Evolutionary conservation across 2,888 invertebrate species (phyloP), one percentile per base, ranked within the genome.

Genomic region (Noctua janthe): DNA sequence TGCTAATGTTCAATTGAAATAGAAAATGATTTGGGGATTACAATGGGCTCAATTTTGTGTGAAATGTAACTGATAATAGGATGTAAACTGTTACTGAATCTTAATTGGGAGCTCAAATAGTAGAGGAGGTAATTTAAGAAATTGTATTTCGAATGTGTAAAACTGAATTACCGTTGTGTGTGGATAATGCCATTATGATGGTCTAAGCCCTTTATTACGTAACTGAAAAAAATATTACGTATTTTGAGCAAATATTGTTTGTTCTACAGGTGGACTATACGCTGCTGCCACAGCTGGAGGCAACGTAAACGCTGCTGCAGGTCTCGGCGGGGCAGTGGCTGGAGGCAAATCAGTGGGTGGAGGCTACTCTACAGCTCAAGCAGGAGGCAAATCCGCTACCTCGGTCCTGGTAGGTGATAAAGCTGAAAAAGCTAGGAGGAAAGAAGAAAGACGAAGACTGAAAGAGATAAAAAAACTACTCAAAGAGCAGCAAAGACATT

Each of bases 221-320:
- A 13, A 75, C 1, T 1, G 1, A 51, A 43, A 43, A 20, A 0
- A 43, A 29, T n/a, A 29, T 51, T 20, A 11, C 0, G 11, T 35
- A 47, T 10, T 23, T n/a, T 23, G 20, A 23, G 8, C 0, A 76
- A 10, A 62, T 75, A 17, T 85, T 56, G 66, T 59, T 71, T 72
- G 35, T 78, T 73, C 80, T 81, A 81, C 87, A 94, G 98, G 98
- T 79, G 97, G 97, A 35, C 91, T 98, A 0, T 98, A 95, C 80
- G 98, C 98, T 67, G 97, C 97, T 56, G 97, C 98, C 2, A 97
- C 97, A 3, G 97, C 97, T 59, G 97, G 97, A 15, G 97, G 97
- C n/a, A 96, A 96, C 73, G 93, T 97, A 2, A 94, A 94, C 29
- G 97, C 97, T 0, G 93, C 94, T 47, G 97, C 97, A 2, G 97